Conservation (phyloP, 1,140 invertebrate species). For the Riptortus pedestris region DNA sequence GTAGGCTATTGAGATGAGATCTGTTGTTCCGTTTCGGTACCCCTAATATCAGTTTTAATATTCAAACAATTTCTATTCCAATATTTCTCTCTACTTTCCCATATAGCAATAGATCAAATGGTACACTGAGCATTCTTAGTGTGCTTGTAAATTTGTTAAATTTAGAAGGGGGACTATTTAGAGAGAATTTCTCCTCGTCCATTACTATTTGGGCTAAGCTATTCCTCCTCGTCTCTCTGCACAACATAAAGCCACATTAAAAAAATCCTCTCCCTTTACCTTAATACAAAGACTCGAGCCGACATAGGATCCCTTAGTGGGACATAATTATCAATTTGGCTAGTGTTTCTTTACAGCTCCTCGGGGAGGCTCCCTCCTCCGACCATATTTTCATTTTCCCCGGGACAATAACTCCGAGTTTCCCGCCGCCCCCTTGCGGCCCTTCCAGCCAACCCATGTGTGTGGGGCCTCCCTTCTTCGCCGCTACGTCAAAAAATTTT, state of each 20-base stretch:
- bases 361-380: neutral
- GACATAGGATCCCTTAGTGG: constrained; percentile 5
- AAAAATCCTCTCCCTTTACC: neutral
- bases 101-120: no score
- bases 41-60: no score
- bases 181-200: no score
- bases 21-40: no score
- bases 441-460: neutral
- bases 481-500: constrained; percentile 8
- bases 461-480: neutral
- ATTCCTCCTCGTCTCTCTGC: no score
- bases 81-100: no score
- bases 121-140: no score
- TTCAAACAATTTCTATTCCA: no score
- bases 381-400: constrained; percentile 4
- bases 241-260: constrained; percentile 6
- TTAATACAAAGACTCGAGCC: neutral
- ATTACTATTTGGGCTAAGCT: no score
- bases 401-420: neutral
- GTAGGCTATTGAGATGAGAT: no score
- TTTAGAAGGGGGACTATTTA: no score
- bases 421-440: neutral
- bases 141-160: no score
- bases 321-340: constrained; percentile 8
- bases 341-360: constrained; percentile 8